Conservation (phyloP, 1,140 invertebrate genomes). For the Bombus polaris region DNA sequence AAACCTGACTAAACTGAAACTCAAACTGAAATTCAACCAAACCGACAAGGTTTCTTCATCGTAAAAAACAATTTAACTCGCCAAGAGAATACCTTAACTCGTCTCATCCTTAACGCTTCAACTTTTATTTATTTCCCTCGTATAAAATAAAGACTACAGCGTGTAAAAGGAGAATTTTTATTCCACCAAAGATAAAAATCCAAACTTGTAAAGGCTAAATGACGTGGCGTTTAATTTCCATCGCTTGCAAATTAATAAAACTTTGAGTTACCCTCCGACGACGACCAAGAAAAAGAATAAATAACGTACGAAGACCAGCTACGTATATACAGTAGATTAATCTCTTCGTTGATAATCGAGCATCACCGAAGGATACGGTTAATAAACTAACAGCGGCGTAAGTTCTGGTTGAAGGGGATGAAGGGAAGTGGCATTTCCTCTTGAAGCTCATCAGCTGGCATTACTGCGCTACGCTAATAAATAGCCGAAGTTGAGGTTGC, state of each 20-base stretch:
- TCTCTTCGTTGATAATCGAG: neutral
- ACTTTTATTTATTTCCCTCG: neutral
- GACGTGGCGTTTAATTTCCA: neutral
- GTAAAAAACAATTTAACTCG: no score
- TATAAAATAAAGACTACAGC: neutral
- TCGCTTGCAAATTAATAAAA: neutral
- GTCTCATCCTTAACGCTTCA: neutral
- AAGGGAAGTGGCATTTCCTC: slow-evolving; percentile 25
- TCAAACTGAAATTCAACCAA: no score
- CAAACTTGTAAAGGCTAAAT: neutral
- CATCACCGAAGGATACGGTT: slow-evolving; percentile 15
- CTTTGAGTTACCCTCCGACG: neutral
- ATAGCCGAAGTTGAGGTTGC: slow-evolving; percentile 50
- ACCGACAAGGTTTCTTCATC: no score
- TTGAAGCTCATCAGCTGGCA: slow-evolving; percentile 44
- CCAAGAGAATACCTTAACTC: neutral
- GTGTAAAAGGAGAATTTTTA: neutral
- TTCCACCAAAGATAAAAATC: neutral
- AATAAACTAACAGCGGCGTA: slow-evolving; percentile 39
- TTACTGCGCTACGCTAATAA: slow-evolving; percentile 41
- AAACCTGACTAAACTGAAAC: no score
- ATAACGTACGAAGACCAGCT: neutral
- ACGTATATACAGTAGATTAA: neutral
- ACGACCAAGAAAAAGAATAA: no score
- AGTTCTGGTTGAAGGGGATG: slow-evolving; percentile 36